These are phyloP conservation scores for Cosmorhoe ocellata DNA, from an alignment of 2,888 invertebrate species.

Conservation along the genomic window DNA sequence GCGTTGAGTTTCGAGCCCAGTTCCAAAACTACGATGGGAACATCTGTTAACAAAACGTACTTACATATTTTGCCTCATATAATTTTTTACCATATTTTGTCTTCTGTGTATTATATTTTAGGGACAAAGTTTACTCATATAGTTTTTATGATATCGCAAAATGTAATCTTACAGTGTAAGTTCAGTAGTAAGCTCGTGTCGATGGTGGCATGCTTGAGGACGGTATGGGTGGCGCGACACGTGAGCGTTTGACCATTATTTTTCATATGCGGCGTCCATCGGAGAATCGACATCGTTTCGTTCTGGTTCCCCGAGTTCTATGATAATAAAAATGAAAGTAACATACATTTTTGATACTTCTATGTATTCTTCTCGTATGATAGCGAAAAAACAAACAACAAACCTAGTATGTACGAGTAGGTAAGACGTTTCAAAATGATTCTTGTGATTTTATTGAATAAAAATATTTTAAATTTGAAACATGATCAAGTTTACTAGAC, in stretches of 20 bases:
- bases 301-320: constrained; percentile 92
- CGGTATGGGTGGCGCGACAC: constrained; percentile 90
- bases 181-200: constrained; percentile 92
- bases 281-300: constrained; percentile 89
- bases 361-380: too few species aligned
- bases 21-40: constrained; percentile 69
- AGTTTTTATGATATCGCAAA: too few species aligned
- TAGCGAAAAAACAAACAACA: too few species aligned
- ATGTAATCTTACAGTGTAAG: constrained; percentile 89
- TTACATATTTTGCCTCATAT: constrained; percentile 4
- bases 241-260: constrained; percentile 91
- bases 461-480: too few species aligned
- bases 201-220: constrained; percentile 86
- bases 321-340: constrained; percentile 15
- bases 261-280: constrained; percentile 88
- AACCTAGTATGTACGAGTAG: too few species aligned
- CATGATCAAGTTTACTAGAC: too few species aligned
- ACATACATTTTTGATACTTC: too few species aligned
- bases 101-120: too few species aligned
- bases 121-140: too few species aligned
- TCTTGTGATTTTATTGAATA: too few species aligned
- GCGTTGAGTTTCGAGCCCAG: constrained; percentile 73
- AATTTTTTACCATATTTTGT: constrained; percentile 2
- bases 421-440: too few species aligned
- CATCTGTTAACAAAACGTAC: constrained; percentile 49